phyloP scores from a whole-genome alignment of 2,888 invertebrate genomes.

The Tipula confusa region DNA sequence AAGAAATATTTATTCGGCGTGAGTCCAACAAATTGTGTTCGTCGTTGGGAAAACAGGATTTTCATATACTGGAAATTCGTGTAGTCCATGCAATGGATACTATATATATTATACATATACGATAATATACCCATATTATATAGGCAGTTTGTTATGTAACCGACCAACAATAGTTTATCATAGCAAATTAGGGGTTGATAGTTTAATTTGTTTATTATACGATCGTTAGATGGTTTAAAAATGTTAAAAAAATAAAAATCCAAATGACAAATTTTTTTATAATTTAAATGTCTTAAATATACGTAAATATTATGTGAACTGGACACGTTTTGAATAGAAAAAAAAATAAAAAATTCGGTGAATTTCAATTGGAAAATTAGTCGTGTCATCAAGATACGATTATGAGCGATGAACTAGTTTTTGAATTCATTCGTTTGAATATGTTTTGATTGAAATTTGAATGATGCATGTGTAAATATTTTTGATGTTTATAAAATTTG shows the following conservation, averaged over 20 bases:
- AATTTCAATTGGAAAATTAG: constrained; percentile 12
- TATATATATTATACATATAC: too few relatives aligned
- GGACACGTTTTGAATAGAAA: neutral
- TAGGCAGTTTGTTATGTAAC: constrained; percentile 13
- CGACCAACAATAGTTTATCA: neutral
- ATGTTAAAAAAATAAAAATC: too few relatives aligned
- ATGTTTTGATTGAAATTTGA: neutral
- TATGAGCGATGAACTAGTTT: neutral
- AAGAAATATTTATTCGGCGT: neutral
- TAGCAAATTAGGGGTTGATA: neutral
- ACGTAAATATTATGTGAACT: constrained; percentile 6
- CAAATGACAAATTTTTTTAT: constrained; percentile 3
- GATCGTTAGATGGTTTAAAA: too few relatives aligned
- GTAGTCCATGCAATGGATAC: neutral
- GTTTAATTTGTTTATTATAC: constrained; percentile 3
- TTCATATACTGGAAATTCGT: neutral
- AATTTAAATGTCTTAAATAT: constrained; percentile 6
- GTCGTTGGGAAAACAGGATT: neutral
- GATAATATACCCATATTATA: too few relatives aligned
- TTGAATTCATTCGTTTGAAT: too few relatives aligned
- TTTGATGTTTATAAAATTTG: too few relatives aligned
- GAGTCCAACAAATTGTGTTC: neutral
- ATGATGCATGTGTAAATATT: too few relatives aligned
- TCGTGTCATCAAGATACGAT: constrained; percentile 12
- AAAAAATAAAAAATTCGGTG: neutral